These are phyloP conservation scores for Cyprinodon tularosa DNA, from an alignment of 2,113 vertebrate species.

Conservation along the genomic window DNA sequence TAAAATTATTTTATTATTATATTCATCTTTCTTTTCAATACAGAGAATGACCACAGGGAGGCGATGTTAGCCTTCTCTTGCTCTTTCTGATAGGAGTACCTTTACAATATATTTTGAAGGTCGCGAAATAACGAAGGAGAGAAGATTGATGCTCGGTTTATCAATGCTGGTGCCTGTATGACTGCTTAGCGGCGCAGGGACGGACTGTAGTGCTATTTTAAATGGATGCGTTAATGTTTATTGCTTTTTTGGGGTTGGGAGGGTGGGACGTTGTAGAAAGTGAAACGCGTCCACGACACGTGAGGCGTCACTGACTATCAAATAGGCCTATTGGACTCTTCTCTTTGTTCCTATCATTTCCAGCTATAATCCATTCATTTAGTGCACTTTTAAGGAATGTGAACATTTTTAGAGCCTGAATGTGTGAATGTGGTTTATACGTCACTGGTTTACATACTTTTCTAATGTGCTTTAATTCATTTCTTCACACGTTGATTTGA, in stretches of 20 bases:
- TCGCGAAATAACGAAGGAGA: conserved; percentile 45
- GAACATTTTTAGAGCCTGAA: conserved; percentile 39
- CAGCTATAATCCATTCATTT: conserved; percentile 4
- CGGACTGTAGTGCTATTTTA: conserved; percentile 80
- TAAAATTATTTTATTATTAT: background rate
- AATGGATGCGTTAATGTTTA: conserved; percentile 77
- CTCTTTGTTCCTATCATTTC: conserved; percentile 25
- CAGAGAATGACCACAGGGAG: conserved; percentile 61
- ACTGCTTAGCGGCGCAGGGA: conserved; percentile 75
- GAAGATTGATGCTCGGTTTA: conserved; percentile 80
- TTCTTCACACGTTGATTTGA: conserved; percentile 74
- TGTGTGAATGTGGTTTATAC: conserved; percentile 71
- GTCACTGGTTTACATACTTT: conserved; percentile 57
- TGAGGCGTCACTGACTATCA: conserved; percentile 60
- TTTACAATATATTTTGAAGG: conserved; percentile 57
- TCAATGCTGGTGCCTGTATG: conserved; percentile 79
- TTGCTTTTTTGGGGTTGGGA: conserved; percentile 19
- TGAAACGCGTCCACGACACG: conserved; percentile 65
- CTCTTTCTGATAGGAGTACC: conserved; percentile 10
- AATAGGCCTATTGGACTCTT: conserved; percentile 51
- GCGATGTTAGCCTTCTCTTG: conserved; percentile 67
- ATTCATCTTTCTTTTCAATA: background rate
- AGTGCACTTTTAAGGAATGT: conserved; percentile 22
- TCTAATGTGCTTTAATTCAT: conserved; percentile 74
- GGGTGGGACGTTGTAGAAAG: conserved; percentile 44